Evolutionary conservation across 2,888 invertebrate species (phyloP).

Genomic region (Mythimna impura): DNA sequence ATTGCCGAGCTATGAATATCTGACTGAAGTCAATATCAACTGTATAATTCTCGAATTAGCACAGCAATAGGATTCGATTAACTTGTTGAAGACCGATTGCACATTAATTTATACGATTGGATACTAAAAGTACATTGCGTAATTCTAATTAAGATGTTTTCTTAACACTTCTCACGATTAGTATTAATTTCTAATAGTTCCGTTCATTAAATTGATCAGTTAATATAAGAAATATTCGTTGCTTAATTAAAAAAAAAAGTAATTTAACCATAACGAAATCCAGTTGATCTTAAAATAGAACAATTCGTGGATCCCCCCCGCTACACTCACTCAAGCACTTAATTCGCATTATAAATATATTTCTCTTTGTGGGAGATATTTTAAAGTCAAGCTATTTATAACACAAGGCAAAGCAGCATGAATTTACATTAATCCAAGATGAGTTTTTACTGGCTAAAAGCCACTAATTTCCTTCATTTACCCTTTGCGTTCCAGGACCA

Average conservation of each 20-base stretch:
- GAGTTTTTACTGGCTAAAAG: no score
- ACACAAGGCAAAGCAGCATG: background rate
- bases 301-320: constrained; percentile 10
- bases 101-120: background rate
- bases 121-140: constrained; percentile 26
- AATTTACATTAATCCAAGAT: background rate
- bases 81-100: background rate
- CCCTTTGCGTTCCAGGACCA: no score
- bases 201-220: background rate
- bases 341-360: constrained; percentile 8
- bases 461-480: no score
- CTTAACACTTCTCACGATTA: constrained; percentile 14
- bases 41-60: background rate
- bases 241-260: background rate
- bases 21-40: background rate
- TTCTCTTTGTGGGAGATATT: constrained; percentile 19
- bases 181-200: constrained; percentile 11
- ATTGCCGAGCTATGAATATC: background rate
- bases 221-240: background rate
- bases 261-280: background rate
- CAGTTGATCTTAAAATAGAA: constrained; percentile 17
- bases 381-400: background rate
- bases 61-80: background rate
- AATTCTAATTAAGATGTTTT: constrained; percentile 3
- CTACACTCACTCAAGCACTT: background rate